phyloP scores from a whole-genome alignment of 2,888 invertebrate species.

The Cantharis rustica region DNA sequence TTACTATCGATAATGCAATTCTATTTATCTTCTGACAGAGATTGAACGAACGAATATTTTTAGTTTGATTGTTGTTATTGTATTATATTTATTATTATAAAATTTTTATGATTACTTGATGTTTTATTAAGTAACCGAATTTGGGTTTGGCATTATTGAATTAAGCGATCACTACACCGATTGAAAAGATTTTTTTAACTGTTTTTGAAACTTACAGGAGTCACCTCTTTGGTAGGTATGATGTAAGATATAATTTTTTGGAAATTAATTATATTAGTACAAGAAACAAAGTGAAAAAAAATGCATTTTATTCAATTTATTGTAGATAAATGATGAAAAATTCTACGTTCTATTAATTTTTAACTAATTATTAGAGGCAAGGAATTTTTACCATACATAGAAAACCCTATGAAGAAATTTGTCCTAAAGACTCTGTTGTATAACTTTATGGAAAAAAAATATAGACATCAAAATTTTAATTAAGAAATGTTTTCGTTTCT shows the following conservation, averaged over 20 bases:
- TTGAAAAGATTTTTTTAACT: neutral
- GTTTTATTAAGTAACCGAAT: slow-evolving; percentile 4
- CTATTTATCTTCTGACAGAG: slow-evolving; percentile 10
- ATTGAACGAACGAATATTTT: slow-evolving; percentile 14
- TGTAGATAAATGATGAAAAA: too few species aligned
- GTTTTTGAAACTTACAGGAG: neutral
- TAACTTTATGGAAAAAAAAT: too few species aligned
- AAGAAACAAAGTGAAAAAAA: too few species aligned
- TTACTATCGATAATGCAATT: neutral
- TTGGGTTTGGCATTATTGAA: neutral
- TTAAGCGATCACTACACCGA: neutral
- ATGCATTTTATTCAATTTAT: too few species aligned
- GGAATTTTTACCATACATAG: too few species aligned
- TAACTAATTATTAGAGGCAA: too few species aligned
- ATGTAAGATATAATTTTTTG: neutral
- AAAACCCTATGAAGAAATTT: too few species aligned
- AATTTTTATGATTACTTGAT: neutral
- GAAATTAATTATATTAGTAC: neutral
- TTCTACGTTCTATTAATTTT: too few species aligned
- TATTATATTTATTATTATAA: neutral
- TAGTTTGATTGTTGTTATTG: slow-evolving; percentile 10
- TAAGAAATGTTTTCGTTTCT: too few species aligned
- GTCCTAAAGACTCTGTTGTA: too few species aligned
- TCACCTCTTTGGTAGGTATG: neutral
- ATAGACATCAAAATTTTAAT: too few species aligned